Base-by-base conservation (phyloP, 2,113 vertebrate genomes). In the Carassius gibelio region DNA sequence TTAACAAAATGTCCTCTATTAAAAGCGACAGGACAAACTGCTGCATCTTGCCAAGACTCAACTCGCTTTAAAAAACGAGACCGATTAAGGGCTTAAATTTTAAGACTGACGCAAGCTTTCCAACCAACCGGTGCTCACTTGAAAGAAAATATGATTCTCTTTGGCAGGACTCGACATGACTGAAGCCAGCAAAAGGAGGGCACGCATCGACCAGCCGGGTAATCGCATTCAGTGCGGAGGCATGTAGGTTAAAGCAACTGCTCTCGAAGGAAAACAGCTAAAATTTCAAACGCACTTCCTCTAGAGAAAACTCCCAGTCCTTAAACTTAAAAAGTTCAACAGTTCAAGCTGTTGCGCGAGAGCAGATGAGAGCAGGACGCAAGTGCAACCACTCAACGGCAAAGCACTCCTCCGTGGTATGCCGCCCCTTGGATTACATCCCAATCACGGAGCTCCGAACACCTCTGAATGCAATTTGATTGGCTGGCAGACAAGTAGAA, bases 401-500 rank as follows among this genome's bases (percentile, higher is more conserved):
- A 95, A 94, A 61, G 5, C 83, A 89, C 90, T 91, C 97, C 90
- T 91, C 97, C 96, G 95, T 96, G 96, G 95, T 96, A 96, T 97
- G 98, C 97, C 97, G 90, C 93, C 91, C 94, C 95, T 95, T 93
- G 95, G 89, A 93, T 94, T 81, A 34, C 38, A 62, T 62, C 81
- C 50, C 81, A 72, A 69, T n/a, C 81, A 82, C 30, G 50, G 64
- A 69, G 81, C 96, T 95, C 88, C 82, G 64, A 96, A 96, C 97
- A 97, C 95, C 97, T 98, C 97, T 98, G 97, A 97, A 96, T 95
- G 95, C 95, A 61, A 88, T 88, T 94, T 87, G 96, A 98, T 97
- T 98, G 97, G 96, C 96, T 92, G 96, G 96, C 96, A 97, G 96
- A 95, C 97, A 98, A 96, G 96, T 96, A 90, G 97, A 96, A 97